Evolutionary conservation across 2,113 vertebrate genomes (phyloP).

Genomic region (Zapornia atra): DNA sequence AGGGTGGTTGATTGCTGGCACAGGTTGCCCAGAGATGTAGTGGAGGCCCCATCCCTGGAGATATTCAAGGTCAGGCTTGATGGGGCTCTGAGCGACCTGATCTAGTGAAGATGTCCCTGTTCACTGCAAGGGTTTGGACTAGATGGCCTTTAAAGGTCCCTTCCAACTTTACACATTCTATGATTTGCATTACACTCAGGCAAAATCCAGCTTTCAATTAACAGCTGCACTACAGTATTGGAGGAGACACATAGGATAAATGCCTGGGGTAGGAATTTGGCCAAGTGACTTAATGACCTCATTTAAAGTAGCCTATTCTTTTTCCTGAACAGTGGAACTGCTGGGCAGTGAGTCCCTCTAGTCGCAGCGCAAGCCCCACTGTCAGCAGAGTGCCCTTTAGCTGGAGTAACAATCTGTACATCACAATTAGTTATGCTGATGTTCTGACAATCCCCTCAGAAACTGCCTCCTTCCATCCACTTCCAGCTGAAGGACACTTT

Average conservation of each 20-base stretch:
- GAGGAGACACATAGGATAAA: slow-evolving; percentile 6
- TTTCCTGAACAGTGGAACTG: background rate
- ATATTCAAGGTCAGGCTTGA: too few species aligned
- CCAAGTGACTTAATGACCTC: slow-evolving; percentile 30
- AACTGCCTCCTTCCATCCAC: background rate
- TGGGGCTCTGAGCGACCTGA: too few species aligned
- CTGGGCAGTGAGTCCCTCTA: background rate
- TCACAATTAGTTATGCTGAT: background rate
- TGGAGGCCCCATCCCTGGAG: too few species aligned
- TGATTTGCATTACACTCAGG: background rate
- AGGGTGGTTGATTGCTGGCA: too few species aligned
- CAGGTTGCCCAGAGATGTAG: too few species aligned
- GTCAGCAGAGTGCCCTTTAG: background rate
- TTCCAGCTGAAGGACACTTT: background rate
- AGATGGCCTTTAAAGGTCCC: too few species aligned
- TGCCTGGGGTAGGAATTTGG: slow-evolving; percentile 35
- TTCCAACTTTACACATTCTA: too few species aligned
- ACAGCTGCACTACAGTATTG: background rate
- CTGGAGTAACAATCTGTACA: background rate
- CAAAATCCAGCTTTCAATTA: slow-evolving; percentile 37
- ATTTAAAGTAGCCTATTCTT: slow-evolving; percentile 7
- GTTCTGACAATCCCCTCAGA: background rate
- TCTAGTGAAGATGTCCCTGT: too few species aligned
- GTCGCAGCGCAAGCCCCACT: accelerated
- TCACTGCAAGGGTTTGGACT: too few species aligned